Evolutionary conservation across 2,113 vertebrate species (phyloP).

Genomic region (Pyrgilauda ruficollis): DNA sequence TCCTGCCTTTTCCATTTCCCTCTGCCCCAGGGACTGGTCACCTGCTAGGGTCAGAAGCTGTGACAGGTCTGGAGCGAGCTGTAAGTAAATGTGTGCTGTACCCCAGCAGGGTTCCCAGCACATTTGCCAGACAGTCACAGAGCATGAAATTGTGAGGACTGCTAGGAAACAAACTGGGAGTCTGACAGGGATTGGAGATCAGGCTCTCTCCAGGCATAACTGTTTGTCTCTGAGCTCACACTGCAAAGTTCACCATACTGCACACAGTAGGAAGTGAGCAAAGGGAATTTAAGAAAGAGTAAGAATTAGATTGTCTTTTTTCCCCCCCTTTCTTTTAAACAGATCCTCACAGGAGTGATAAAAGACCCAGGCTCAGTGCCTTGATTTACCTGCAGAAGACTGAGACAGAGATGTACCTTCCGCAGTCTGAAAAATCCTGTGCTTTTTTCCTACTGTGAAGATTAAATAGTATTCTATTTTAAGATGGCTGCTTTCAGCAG

Average conservation of each 20-base stretch:
- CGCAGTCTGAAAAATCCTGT: not conserved
- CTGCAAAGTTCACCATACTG: not conserved
- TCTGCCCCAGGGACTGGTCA: not conserved
- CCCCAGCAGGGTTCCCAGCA: not conserved
- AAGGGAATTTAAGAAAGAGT: not conserved
- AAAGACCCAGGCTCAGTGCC: not conserved
- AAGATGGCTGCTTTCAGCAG: not conserved
- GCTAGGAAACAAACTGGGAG: not conserved
- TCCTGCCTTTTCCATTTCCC: not conserved
- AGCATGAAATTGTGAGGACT: not conserved
- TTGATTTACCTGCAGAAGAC: not conserved
- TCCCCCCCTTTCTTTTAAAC: not conserved
- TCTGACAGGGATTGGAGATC: not conserved
- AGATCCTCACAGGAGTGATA: not conserved
- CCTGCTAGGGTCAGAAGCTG: not conserved
- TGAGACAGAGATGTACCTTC: not conserved
- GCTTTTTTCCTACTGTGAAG: not conserved
- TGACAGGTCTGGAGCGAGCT: rapidly evolving
- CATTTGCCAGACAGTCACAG: not conserved
- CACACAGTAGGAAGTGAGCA: not conserved
- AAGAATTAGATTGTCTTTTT: not conserved
- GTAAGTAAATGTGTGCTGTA: not conserved
- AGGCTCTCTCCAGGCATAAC: not conserved
- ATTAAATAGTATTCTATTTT: conserved; percentile 32
- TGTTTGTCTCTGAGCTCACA: not conserved